Conservation (phyloP, 1,140 invertebrate genomes). For the Pogonomyrmex barbatus region DNA sequence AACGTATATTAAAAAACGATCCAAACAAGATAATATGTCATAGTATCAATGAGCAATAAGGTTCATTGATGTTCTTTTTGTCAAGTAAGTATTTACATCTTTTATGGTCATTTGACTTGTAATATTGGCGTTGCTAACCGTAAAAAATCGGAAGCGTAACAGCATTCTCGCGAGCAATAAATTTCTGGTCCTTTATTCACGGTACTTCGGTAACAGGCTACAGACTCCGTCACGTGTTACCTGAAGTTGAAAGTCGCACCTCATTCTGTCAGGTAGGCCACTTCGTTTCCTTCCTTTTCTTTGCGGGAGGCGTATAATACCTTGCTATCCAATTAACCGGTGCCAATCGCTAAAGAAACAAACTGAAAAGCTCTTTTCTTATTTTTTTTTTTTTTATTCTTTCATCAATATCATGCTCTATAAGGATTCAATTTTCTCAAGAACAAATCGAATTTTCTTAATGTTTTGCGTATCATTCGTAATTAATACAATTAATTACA, state of each 20-base stretch:
- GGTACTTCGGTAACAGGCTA: slow-evolving; percentile 53
- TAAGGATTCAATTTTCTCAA: neutral
- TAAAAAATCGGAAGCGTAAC: slow-evolving; percentile 51
- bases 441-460: neutral
- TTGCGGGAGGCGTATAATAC: slow-evolving; percentile 33
- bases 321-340: slow-evolving; percentile 47
- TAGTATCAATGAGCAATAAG: neutral
- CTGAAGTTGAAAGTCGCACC: slow-evolving; percentile 52
- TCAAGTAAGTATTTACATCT: neutral
- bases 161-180: slow-evolving; percentile 47
- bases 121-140: slow-evolving; percentile 38
- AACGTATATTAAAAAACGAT: neutral
- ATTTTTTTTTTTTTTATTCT: slow-evolving; percentile 2
- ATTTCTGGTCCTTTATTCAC: slow-evolving; percentile 51
- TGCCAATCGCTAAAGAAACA: slow-evolving; percentile 33
- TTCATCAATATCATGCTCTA: neutral
- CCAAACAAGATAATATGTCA: too few species aligned
- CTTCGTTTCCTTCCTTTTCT: neutral
- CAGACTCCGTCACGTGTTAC: slow-evolving; percentile 42
- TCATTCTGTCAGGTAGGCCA: slow-evolving; percentile 7
- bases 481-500: too few species aligned
- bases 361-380: neutral
- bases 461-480: neutral
- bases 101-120: neutral
- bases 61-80: neutral